A percentile compares a stretch with the other conserved stretches of the same genome.
Evolutionary conservation across 2,113 vertebrate genomes (phyloP).

Genomic region (Hemichromis elongatus): DNA sequence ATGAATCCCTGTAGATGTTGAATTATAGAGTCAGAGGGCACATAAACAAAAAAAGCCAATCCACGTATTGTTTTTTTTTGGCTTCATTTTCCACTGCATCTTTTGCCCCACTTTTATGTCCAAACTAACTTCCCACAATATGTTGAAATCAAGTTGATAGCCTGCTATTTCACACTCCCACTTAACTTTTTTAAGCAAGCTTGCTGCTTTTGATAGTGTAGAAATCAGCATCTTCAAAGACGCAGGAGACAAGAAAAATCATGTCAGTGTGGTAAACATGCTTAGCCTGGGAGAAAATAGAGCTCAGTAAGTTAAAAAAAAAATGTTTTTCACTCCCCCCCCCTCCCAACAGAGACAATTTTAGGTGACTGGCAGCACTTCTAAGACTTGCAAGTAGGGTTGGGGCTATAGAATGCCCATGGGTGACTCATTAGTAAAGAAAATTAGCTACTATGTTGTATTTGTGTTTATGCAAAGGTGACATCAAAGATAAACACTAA

Average conservation of each 20-base stretch:
- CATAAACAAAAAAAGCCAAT: constrained; percentile 12
- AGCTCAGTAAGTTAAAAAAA: neutral
- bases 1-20: constrained; percentile 25
- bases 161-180: neutral
- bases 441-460: neutral
- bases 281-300: neutral
- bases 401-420: rapidly evolving
- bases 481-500: neutral
- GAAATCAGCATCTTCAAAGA: neutral
- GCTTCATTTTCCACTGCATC: neutral
- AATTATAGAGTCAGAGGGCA: constrained; percentile 46
- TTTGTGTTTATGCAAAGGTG: neutral
- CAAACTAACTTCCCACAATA: neutral
- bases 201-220: neutral
- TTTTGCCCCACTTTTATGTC: constrained; percentile 3
- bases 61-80: neutral
- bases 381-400: neutral
- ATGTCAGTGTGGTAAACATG: neutral
- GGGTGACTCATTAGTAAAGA: neutral
- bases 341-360: neutral
- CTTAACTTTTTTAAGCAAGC: neutral
- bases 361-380: neutral
- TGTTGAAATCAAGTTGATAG: neutral
- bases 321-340: too few relatives aligned
- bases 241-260: neutral